Evolutionary conservation across 2,113 vertebrate species (phyloP).

Genomic region (Charadrius vociferus): DNA sequence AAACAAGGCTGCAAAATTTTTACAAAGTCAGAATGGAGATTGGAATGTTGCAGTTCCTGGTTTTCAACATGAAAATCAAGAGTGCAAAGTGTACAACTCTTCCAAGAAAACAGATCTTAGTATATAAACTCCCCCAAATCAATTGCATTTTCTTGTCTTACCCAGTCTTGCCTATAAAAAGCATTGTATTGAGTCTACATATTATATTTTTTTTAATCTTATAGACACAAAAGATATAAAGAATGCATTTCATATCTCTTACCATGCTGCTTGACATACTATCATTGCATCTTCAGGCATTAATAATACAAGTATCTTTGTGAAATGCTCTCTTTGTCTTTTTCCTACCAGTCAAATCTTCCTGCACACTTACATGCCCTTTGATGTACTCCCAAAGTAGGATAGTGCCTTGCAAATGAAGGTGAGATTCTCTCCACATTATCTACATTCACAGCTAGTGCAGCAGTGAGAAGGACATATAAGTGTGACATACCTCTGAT

Average conservation of each 20-base stretch:
- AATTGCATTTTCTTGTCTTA: not conserved
- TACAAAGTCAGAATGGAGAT: not conserved
- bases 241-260: not conserved
- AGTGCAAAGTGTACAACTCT: not conserved
- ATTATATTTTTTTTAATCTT: not conserved
- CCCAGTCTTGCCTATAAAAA: not conserved
- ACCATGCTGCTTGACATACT: not conserved
- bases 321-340: not conserved
- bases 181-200: not conserved
- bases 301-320: not conserved
- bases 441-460: not conserved
- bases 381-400: not conserved
- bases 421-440: not conserved
- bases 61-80: not conserved
- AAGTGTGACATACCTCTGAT: not conserved
- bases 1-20: not conserved
- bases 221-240: not conserved
- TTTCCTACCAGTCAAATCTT: not conserved
- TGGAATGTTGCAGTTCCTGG: not conserved
- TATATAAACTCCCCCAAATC: not conserved
- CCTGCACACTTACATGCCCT: not conserved
- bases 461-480: not conserved
- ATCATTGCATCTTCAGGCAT: not conserved
- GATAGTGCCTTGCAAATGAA: not conserved
- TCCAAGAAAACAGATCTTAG: not conserved